Evolutionary conservation across 1,140 invertebrate species (phyloP).

Genomic region (Scaptomyza graminum): DNA sequence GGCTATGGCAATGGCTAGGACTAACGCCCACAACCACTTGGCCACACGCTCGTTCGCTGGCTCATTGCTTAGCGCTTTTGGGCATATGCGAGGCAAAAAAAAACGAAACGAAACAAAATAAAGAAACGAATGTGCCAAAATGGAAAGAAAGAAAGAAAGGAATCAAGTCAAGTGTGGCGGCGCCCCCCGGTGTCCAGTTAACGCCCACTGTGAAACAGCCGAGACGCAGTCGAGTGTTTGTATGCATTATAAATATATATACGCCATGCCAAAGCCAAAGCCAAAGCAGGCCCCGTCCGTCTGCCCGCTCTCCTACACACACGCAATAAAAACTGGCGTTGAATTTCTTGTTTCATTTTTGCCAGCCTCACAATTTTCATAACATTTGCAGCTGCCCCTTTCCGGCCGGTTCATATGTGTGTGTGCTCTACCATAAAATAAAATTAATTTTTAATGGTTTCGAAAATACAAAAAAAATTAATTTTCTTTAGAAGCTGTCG

Average conservation of each 20-base stretch:
- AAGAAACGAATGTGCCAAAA: constrained; percentile 13
- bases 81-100: constrained; percentile 29
- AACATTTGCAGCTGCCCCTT: constrained; percentile 54
- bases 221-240: constrained; percentile 57
- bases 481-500: constrained; percentile 69
- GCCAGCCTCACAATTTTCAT: constrained; percentile 44
- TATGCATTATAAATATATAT: constrained; percentile 77
- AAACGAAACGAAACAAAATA: background rate
- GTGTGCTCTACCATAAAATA: constrained; percentile 60
- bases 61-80: constrained; percentile 51
- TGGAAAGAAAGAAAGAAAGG: constrained; percentile 47
- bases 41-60: constrained; percentile 34
- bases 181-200: constrained; percentile 49
- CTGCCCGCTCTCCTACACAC: constrained; percentile 1
- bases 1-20: constrained; percentile 21
- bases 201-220: constrained; percentile 34
- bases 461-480: constrained; percentile 76
- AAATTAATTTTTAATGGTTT: constrained; percentile 82
- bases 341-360: constrained; percentile 45
- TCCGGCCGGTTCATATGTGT: constrained; percentile 7
- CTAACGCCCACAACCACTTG: constrained; percentile 49
- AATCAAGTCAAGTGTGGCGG: constrained; percentile 73
- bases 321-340: constrained; percentile 49
- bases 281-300: background rate
- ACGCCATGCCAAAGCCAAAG: constrained; percentile 54